These are phyloP conservation scores for Gymnoscopelus braueri DNA, from an alignment of 2,797 vertebrate genomes.

Conservation along the genomic window DNA sequence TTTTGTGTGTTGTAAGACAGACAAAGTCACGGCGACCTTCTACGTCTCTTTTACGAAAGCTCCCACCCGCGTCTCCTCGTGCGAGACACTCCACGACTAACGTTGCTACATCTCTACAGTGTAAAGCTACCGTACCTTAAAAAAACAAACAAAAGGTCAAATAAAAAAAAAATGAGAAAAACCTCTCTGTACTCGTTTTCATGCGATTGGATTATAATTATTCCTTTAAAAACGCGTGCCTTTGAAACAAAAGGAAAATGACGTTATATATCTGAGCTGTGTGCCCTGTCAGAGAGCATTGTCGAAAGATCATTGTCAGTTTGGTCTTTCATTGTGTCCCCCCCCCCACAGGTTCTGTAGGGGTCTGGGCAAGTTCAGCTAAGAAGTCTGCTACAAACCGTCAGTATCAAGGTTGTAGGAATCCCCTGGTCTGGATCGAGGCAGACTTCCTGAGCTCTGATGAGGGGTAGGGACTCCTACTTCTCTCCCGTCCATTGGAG, in stretches of 20 bases:
- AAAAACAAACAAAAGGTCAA: too few relatives aligned
- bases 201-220: slow-evolving; percentile 63
- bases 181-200: slow-evolving; percentile 61
- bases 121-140: slow-evolving; percentile 62
- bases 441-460: slow-evolving; percentile 60
- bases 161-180: slow-evolving; percentile 9
- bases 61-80: slow-evolving; percentile 29
- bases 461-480: slow-evolving; percentile 25
- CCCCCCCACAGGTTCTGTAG: slow-evolving; percentile 26
- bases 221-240: slow-evolving; percentile 55
- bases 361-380: slow-evolving; percentile 26
- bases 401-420: slow-evolving; percentile 34
- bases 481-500: slow-evolving; percentile 46
- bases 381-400: slow-evolving; percentile 64
- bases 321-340: slow-evolving; percentile 30
- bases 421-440: slow-evolving; percentile 44
- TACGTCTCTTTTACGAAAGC: slow-evolving; percentile 18
- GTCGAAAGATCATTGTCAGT: slow-evolving; percentile 31
- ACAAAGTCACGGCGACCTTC: slow-evolving; percentile 33
- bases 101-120: slow-evolving; percentile 58
- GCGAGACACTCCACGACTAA: slow-evolving; percentile 42
- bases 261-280: slow-evolving; percentile 32
- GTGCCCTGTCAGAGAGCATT: slow-evolving; percentile 51
- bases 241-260: slow-evolving; percentile 51
- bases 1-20: slow-evolving; percentile 6